These are phyloP conservation scores for Elgaria multicarinata DNA, from an alignment of 2,113 vertebrate species.

Conservation along the genomic window DNA sequence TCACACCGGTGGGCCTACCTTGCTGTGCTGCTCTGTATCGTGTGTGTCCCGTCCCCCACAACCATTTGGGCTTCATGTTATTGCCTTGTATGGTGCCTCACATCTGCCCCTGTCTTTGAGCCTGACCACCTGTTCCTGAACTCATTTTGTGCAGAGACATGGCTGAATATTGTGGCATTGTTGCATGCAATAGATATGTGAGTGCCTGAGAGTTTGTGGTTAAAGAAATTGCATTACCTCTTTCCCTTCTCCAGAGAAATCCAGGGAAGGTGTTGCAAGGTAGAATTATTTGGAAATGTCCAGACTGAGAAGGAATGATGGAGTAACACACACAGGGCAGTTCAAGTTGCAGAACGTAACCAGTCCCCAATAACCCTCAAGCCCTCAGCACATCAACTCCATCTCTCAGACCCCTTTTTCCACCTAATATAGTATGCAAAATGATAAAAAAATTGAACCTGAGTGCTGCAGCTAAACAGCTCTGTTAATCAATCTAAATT, in stretches of 20 bases:
- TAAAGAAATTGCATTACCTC: neutral
- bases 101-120: neutral
- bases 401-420: neutral
- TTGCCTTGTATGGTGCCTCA: neutral
- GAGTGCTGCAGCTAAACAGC: neutral
- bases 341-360: neutral
- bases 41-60: too few relatives aligned
- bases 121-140: neutral
- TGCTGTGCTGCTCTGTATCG: accelerated
- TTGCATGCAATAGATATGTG: too few relatives aligned
- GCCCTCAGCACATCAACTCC: neutral
- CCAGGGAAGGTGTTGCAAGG: too few relatives aligned
- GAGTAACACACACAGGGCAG: too few relatives aligned
- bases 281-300: neutral
- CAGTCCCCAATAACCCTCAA: neutral
- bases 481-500: neutral
- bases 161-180: neutral
- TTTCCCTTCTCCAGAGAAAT: neutral
- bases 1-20: accelerated
- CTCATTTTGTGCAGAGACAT: too few relatives aligned
- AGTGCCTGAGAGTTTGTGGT: neutral
- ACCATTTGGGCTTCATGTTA: neutral
- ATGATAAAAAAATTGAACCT: neutral
- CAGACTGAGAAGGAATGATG: neutral
- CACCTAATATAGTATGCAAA: neutral